phyloP scores from a whole-genome alignment of 2,113 vertebrate genomes.

The Entosphenus tridentatus region DNA sequence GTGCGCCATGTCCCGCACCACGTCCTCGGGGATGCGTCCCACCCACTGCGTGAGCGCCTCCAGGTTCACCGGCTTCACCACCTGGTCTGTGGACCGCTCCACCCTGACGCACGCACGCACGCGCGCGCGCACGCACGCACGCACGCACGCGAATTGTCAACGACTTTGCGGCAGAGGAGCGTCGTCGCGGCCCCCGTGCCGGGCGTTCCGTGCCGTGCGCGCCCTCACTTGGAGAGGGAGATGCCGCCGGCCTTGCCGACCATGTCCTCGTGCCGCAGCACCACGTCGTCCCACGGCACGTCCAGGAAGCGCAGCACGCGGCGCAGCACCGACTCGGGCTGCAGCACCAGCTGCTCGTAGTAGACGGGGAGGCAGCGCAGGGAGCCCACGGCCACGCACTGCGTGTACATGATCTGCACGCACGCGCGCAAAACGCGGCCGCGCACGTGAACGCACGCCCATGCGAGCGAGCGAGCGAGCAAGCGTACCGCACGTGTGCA shows the following conservation, averaged over 20 bases:
- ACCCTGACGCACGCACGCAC: conserved; percentile 26
- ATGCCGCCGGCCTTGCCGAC: conserved; percentile 49
- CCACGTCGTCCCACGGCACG: conserved; percentile 37
- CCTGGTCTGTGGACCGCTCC: conserved; percentile 79
- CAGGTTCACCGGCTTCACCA: conserved; percentile 74
- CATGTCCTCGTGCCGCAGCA: conserved; percentile 53
- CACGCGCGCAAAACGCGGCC: too few relatives aligned
- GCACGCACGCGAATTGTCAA: too few relatives aligned
- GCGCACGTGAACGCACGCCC: too few relatives aligned
- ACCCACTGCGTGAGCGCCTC: conserved; percentile 70
- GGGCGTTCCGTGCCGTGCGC: too few relatives aligned
- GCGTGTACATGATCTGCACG: conserved; percentile 29
- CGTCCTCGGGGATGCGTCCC: conserved; percentile 57
- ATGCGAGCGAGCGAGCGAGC: too few relatives aligned
- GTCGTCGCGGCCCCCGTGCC: too few relatives aligned
- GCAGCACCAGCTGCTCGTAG: conserved; percentile 57
- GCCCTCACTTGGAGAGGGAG: conserved; percentile 47
- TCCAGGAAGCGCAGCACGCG: conserved; percentile 36
- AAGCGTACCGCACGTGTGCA: too few relatives aligned
- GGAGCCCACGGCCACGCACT: conserved; percentile 35
- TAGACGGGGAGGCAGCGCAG: conserved; percentile 34
- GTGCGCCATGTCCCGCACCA: conserved; percentile 64
- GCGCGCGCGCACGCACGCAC: too few relatives aligned
- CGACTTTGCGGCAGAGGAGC: too few relatives aligned
- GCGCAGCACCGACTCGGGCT: conserved; percentile 31